Evolutionary conservation across 2,888 invertebrate genomes (phyloP), one percentile per base, ranked within the genome.

Genomic region (Drosophila limbata): DNA sequence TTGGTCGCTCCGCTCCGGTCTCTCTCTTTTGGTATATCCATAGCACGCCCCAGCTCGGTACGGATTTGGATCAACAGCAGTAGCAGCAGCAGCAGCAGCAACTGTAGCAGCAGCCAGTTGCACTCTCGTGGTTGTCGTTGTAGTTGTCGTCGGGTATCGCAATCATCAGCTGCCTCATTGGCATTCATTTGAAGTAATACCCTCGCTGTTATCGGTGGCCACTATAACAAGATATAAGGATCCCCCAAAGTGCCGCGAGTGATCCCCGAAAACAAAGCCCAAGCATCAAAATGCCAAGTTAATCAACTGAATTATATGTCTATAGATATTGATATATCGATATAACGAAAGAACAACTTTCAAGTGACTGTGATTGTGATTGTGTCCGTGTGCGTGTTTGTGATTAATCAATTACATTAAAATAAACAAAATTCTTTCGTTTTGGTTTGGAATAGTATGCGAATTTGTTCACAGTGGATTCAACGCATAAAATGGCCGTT

Each of bases 401-500:
- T 13, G 50, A 4, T 19, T 31, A 35, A 17, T n/a, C 8, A 50
- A 19, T 50, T 50, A 13, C 13, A 35, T 39, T 59, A 35, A 8
- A 21, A 44, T 21, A 17, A 60, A 68, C 73, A 88, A 85, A 82
- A 89, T 91, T 83, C 60, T 65, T 79, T 79, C 77, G 73, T 78
- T 77, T 72, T 68, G 75, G 90, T 80, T 64, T 69, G 81, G 91
- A 91, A 90, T 92, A 92, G 92, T 93, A 92, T 92, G 92, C 92
- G 89, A 92, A 92, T 90, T 92, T 81, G 91, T 90, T 91, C 92
- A 92, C 92, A 92, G 92, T 92, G 92, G 92, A 92, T 93, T 93
- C 93, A 90, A 92, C 92, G 92, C 90, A 92, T 92, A 92, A 93
- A 92, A 93, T 93, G 93, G 93, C 93, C 92, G 93, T 93, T 92